Evolutionary conservation across 2,888 invertebrate genomes (phyloP).

Genomic region (Drosophila pullipes): DNA sequence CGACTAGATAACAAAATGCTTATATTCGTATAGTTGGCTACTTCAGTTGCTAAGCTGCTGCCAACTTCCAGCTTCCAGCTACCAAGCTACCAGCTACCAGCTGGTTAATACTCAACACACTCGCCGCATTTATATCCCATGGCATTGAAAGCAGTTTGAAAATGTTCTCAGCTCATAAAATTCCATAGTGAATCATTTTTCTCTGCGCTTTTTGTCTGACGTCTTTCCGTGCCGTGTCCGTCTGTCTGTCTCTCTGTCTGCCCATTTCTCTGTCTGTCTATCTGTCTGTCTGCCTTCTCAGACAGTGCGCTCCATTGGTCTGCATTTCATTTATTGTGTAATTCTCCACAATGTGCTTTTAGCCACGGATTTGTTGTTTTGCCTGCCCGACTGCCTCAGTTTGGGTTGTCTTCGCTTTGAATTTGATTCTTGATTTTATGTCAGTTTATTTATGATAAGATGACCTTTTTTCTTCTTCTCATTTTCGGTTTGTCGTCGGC

Average conservation of each 20-base stretch:
- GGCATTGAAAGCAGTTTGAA: constrained; percentile 62
- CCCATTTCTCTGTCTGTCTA: constrained; percentile 9
- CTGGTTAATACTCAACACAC: constrained; percentile 31
- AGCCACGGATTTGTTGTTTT: constrained; percentile 75
- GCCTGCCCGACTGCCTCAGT: constrained; percentile 29
- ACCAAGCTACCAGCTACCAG: constrained; percentile 26
- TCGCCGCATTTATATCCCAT: constrained; percentile 49
- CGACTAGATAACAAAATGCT: constrained; percentile 43
- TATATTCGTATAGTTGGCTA: constrained; percentile 47
- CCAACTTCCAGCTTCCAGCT: constrained; percentile 30
- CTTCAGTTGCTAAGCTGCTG: constrained; percentile 54
- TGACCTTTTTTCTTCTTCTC: constrained; percentile 65
- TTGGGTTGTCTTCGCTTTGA: constrained; percentile 66
- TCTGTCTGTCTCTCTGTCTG: constrained; percentile 3
- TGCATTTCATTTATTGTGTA: constrained; percentile 82
- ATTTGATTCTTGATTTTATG: constrained; percentile 82
- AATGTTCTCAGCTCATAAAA: constrained; percentile 82
- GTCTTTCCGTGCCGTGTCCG: constrained; percentile 39
- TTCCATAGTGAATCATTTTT: constrained; percentile 77
- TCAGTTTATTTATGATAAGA: constrained; percentile 83
- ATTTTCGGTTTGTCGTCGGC: constrained; percentile 48
- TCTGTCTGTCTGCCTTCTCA: constrained; percentile 22
- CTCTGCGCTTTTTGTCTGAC: constrained; percentile 59
- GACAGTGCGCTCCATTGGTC: constrained; percentile 65
- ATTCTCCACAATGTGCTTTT: constrained; percentile 75